A percentile compares a stretch with the other conserved stretches of the same genome.
Evolutionary conservation across 2,888 invertebrate species (phyloP).

Genomic region (Cheilosia scutellata): DNA sequence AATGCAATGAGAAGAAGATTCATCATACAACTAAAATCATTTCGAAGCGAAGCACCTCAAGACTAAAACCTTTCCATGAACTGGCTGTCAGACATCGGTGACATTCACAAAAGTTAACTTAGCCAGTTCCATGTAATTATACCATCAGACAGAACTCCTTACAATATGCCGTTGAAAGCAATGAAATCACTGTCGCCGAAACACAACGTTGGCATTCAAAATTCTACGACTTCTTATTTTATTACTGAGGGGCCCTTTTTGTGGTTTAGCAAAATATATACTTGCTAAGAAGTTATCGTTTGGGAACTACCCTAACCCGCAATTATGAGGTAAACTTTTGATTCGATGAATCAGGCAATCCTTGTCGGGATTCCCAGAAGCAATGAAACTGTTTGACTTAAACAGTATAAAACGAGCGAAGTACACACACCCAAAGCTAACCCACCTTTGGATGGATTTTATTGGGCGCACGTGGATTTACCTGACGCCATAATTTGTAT

Average conservation of each 20-base stretch:
- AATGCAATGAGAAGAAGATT: too few species aligned
- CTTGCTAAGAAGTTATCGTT: background rate
- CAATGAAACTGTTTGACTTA: conserved; percentile 52
- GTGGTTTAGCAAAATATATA: background rate
- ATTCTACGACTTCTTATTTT: conserved; percentile 41
- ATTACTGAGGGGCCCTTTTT: conserved; percentile 20
- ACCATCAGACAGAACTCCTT: conserved; percentile 26
- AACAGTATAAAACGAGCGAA: conserved; percentile 59
- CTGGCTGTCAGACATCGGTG: too few species aligned
- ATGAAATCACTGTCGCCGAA: conserved; percentile 45
- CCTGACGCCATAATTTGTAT: conserved; percentile 61
- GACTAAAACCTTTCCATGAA: too few species aligned
- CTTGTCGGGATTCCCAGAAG: conserved; percentile 29
- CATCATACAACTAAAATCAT: too few species aligned
- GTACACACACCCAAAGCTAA: background rate
- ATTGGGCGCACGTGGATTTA: conserved; percentile 52
- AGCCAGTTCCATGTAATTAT: background rate
- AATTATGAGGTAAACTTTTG: conserved; percentile 34
- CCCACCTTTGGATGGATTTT: conserved; percentile 17
- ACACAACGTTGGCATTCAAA: conserved; percentile 30
- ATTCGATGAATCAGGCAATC: conserved; percentile 66
- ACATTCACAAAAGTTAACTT: too few species aligned
- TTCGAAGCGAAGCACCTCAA: too few species aligned
- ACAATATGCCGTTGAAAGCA: background rate
- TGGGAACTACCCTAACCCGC: background rate